phyloP scores from a whole-genome alignment of 35 echinoderm and acorn worm genomes.

The Ophioderma brevispina region DNA sequence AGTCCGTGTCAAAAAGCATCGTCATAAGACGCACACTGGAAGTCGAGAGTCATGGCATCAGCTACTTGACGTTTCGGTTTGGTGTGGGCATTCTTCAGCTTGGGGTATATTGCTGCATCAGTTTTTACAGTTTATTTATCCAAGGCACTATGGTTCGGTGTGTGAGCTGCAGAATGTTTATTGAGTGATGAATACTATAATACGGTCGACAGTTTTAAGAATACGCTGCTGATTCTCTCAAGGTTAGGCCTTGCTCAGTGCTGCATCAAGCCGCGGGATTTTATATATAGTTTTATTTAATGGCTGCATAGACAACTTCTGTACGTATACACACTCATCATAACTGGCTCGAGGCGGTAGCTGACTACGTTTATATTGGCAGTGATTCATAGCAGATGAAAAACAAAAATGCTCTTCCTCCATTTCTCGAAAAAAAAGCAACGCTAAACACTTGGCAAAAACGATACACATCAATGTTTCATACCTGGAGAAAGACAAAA shows the following conservation, averaged over 20 bases:
- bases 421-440: not conserved
- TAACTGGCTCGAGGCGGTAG: not conserved
- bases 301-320: not conserved
- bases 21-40: not conserved
- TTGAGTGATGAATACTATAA: not conserved
- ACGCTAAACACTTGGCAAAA: not conserved
- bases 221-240: constrained; percentile 1
- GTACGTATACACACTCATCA: not conserved
- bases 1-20: not conserved
- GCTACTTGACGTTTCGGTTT: not conserved
- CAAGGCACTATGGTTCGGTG: constrained; percentile 47
- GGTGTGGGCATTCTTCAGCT: not conserved
- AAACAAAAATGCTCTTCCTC: not conserved
- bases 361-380: not conserved
- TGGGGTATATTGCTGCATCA: constrained; percentile 33
- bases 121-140: constrained; percentile 24
- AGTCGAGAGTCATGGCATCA: not conserved
- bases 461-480: not conserved
- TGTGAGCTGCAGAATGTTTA: not conserved
- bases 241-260: too few relatives aligned
- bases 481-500: constrained; percentile 1
- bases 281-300: constrained; percentile 1
- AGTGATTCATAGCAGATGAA: not conserved
- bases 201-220: not conserved
- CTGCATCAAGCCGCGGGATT: not conserved